These are phyloP conservation scores for Troides aeacus DNA, from an alignment of 2,888 invertebrate species.

Conservation along the genomic window DNA sequence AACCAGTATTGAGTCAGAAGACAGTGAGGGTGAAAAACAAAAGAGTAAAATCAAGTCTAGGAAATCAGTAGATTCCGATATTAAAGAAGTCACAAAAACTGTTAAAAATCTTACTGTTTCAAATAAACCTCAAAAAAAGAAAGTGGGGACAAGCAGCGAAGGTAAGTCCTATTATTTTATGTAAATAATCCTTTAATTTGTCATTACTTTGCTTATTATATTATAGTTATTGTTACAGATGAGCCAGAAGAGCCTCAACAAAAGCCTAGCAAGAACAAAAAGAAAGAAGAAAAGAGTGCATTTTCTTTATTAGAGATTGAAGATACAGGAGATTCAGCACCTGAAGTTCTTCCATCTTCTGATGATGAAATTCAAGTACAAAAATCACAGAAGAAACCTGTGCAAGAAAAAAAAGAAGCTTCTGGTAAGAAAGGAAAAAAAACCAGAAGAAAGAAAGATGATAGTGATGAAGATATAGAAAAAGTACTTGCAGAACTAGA, in stretches of 20 bases:
- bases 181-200: not conserved
- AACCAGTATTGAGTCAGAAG: constrained; percentile 64
- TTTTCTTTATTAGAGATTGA: constrained; percentile 85
- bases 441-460: constrained; percentile 85
- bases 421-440: constrained; percentile 86
- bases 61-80: constrained; percentile 72
- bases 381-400: constrained; percentile 60
- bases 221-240: constrained; percentile 43
- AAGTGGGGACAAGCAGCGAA: constrained; percentile 57
- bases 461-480: constrained; percentile 90
- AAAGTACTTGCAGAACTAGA: constrained; percentile 91
- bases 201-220: not conserved
- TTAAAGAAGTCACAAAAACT: constrained; percentile 77
- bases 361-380: constrained; percentile 65
- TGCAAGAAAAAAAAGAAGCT: constrained; percentile 68
- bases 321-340: constrained; percentile 77
- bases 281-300: constrained; percentile 78
- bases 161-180: constrained; percentile 43
- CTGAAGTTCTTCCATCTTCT: constrained; percentile 68
- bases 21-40: constrained; percentile 73
- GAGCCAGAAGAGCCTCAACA: constrained; percentile 68
- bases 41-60: constrained; percentile 73
- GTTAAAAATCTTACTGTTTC: constrained; percentile 81
- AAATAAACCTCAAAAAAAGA: constrained; percentile 75
- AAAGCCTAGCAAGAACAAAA: constrained; percentile 68